phyloP scores from a whole-genome alignment of 2,113 vertebrate species.

The Strigops habroptila region DNA sequence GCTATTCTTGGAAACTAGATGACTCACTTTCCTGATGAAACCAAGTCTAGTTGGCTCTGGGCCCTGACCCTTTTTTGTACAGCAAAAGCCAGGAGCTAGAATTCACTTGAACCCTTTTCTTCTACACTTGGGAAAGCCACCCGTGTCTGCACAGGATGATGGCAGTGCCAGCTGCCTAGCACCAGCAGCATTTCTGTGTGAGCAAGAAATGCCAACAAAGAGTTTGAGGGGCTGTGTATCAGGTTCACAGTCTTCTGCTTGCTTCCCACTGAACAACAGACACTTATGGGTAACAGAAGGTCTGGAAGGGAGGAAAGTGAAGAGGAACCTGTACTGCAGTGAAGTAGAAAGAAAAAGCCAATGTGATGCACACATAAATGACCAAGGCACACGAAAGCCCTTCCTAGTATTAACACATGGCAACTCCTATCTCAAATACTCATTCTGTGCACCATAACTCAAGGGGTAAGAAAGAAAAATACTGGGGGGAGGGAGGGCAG shows the following conservation, averaged over 20 bases:
- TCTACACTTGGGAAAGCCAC: background rate
- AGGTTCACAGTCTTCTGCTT: background rate
- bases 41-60: background rate
- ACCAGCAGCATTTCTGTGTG: background rate
- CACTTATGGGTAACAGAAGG: background rate
- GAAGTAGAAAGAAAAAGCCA: background rate
- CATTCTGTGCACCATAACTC: background rate
- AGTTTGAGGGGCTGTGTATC: background rate
- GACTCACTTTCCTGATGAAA: slow-evolving; percentile 7
- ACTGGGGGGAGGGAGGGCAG: background rate
- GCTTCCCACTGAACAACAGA: background rate
- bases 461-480: background rate
- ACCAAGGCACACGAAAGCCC: background rate
- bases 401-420: background rate
- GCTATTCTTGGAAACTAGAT: slow-evolving; percentile 7
- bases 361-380: background rate
- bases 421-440: background rate
- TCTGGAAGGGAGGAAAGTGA: background rate
- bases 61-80: background rate
- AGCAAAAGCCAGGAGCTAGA: background rate
- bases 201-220: background rate
- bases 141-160: background rate
- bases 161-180: background rate
- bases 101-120: background rate
- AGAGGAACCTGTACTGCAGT: background rate